Evolutionary conservation across 2,888 invertebrate species (phyloP).

Genomic region (Operophtera brumata): DNA sequence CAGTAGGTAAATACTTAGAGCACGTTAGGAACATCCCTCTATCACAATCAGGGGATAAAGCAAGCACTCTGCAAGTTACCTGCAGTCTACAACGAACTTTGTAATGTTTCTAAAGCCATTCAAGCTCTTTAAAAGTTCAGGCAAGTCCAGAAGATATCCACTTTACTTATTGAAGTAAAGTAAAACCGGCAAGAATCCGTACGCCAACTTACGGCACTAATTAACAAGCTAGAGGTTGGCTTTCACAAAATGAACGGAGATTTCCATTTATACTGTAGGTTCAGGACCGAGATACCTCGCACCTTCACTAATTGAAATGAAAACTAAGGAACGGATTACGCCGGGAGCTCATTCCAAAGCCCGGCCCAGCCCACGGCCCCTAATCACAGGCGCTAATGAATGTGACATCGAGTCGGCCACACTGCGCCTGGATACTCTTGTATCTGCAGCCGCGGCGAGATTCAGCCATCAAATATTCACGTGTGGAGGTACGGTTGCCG

Average conservation of each 20-base stretch:
- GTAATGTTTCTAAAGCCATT: not conserved
- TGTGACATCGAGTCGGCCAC: conserved; percentile 42
- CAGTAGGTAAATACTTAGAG: too few species aligned
- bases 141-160: not conserved
- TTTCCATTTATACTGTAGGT: not conserved
- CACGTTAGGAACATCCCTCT: too few species aligned
- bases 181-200: not conserved
- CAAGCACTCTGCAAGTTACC: conserved; percentile 6
- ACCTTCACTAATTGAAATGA: conserved; percentile 37
- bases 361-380: conserved; percentile 29
- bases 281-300: not conserved
- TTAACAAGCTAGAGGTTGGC: not conserved
- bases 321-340: conserved; percentile 36
- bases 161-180: too few species aligned
- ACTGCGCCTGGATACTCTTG: conserved; percentile 46
- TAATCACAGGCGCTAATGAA: conserved; percentile 48
- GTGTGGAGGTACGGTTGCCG: conserved; percentile 72
- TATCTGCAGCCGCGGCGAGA: conserved; percentile 67
- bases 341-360: conserved; percentile 39
- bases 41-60: not conserved
- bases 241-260: not conserved
- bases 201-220: not conserved
- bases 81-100: conserved; percentile 11
- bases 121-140: not conserved
- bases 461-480: conserved; percentile 78